Evolutionary conservation across 37 sponge, comb jelly and placozoan genomes (phyloP).

Genomic region (Spongilla lacustris): DNA sequence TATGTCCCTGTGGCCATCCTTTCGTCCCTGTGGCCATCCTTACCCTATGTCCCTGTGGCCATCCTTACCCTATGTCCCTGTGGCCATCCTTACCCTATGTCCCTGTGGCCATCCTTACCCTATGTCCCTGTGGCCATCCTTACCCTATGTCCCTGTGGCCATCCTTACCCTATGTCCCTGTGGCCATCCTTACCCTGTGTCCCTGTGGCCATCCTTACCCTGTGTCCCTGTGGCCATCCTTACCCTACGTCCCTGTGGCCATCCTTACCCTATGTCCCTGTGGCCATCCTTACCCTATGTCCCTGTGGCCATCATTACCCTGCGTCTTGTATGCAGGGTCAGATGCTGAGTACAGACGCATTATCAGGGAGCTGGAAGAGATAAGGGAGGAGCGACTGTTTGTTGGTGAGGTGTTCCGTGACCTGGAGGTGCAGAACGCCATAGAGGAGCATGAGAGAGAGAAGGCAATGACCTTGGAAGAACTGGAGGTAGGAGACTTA

Average conservation of each 20-base stretch:
- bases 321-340: conserved; percentile 20
- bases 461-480: conserved; percentile 44
- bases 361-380: conserved; percentile 28
- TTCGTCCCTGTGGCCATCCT: too few species aligned
- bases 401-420: conserved; percentile 46
- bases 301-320: not conserved
- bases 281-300: not conserved
- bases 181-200: not conserved
- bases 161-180: not conserved
- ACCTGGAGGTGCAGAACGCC: conserved; percentile 49
- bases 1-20: too few species aligned
- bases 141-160: too few species aligned
- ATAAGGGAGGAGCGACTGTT: conserved; percentile 53
- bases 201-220: not conserved
- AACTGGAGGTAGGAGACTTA: conserved; percentile 70
- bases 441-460: conserved; percentile 75
- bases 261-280: not conserved
- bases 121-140: too few species aligned
- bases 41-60: too few species aligned
- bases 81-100: too few species aligned
- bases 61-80: too few species aligned
- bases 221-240: not conserved
- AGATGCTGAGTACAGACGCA: conserved; percentile 46
- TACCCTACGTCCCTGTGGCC: not conserved
- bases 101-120: too few species aligned